These are phyloP conservation scores for Polietes domitor DNA, from an alignment of 2,888 invertebrate species.

Conservation along the genomic window DNA sequence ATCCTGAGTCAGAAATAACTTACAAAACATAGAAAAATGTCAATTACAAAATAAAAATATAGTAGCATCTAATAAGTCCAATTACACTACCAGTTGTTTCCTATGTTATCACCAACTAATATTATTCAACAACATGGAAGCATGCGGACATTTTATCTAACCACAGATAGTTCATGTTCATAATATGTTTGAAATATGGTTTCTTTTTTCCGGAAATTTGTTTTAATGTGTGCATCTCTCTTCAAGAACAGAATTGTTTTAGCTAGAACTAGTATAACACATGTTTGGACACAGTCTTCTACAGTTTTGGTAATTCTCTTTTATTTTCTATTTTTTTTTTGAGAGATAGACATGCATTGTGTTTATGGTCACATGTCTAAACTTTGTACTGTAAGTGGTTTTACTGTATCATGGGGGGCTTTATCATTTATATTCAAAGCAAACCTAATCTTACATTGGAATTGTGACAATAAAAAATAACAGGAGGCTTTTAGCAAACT, in stretches of 20 bases:
- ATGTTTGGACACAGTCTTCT: not conserved
- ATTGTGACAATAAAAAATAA: slow-evolving; percentile 10
- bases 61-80: too few species aligned
- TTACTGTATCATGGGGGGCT: not conserved
- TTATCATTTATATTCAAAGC: not conserved
- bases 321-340: too few species aligned
- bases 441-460: not conserved
- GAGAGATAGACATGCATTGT: not conserved
- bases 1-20: too few species aligned
- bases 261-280: slow-evolving; percentile 3
- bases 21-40: too few species aligned
- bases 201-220: slow-evolving; percentile 25
- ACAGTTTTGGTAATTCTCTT: not conserved
- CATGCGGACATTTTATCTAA: slow-evolving; percentile 20
- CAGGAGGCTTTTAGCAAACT: not conserved
- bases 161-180: slow-evolving; percentile 60
- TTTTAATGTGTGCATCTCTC: not conserved
- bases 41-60: too few species aligned
- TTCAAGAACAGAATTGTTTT: not conserved
- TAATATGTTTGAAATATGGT: slow-evolving; percentile 45
- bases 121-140: not conserved
- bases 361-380: not conserved
- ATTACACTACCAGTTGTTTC: not conserved
- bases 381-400: not conserved
- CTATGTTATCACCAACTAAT: not conserved